phyloP scores from a whole-genome alignment of 2,888 invertebrate species.

The Cabera pusaria region DNA sequence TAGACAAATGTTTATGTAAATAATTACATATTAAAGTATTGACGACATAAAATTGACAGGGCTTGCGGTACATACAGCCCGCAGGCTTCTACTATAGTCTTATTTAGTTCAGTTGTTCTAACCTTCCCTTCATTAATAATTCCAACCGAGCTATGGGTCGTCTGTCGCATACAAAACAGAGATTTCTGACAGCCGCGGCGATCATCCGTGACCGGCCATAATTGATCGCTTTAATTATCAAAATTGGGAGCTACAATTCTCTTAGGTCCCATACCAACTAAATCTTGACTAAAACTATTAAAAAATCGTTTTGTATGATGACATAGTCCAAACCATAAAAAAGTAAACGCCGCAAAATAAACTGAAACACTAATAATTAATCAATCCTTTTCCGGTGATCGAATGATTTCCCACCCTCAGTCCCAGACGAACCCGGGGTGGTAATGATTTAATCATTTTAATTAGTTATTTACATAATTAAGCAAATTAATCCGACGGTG shows the following conservation, averaged over 20 bases:
- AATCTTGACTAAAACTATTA: too few relatives aligned
- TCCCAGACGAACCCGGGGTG: slow-evolving; percentile 11
- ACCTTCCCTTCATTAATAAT: slow-evolving; percentile 47
- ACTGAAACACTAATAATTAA: too few relatives aligned
- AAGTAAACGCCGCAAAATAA: too few relatives aligned
- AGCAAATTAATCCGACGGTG: slow-evolving; percentile 34
- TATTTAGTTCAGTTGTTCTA: too few relatives aligned
- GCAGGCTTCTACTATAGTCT: too few relatives aligned
- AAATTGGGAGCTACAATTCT: slow-evolving; percentile 20
- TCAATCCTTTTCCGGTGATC: not conserved
- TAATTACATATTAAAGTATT: too few relatives aligned
- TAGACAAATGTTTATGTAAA: too few relatives aligned
- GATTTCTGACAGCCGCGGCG: slow-evolving; percentile 49
- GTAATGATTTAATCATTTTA: slow-evolving; percentile 36
- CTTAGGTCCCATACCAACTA: too few relatives aligned
- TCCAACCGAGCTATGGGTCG: slow-evolving; percentile 39
- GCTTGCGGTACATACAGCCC: too few relatives aligned
- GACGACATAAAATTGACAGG: too few relatives aligned
- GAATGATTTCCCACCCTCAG: slow-evolving; percentile 3
- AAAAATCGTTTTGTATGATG: too few relatives aligned
- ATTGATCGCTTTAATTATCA: slow-evolving; percentile 56
- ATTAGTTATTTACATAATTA: slow-evolving; percentile 44
- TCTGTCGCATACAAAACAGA: slow-evolving; percentile 61
- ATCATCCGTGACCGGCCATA: slow-evolving; percentile 56
- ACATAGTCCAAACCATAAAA: too few relatives aligned